A percentile compares a stretch with the other conserved stretches of the same genome.
Evolutionary conservation across 2,113 vertebrate species (phyloP).

Genomic region (Dipodomys stephensi): DNA sequence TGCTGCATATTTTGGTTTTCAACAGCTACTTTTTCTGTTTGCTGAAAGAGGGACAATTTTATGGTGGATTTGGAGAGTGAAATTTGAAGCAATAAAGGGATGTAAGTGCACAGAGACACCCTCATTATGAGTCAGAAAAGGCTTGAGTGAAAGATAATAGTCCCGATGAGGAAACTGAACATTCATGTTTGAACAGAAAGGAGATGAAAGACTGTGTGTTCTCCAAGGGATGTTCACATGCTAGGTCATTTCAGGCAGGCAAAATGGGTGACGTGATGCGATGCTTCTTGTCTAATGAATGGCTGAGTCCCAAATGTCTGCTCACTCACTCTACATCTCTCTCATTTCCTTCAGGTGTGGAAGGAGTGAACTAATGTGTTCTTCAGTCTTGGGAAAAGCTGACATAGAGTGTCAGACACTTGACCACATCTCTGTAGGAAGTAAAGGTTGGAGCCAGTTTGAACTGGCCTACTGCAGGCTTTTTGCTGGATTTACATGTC

Average conservation of each 20-base stretch:
- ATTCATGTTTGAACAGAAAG: not conserved
- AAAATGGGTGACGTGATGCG: slow-evolving; percentile 50
- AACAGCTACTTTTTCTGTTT: slow-evolving; percentile 28
- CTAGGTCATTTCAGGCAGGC: slow-evolving; percentile 24
- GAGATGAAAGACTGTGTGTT: not conserved
- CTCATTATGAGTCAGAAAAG: not conserved
- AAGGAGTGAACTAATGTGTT: slow-evolving; percentile 70
- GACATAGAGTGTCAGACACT: slow-evolving; percentile 73
- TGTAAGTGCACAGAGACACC: not conserved
- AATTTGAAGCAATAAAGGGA: not conserved
- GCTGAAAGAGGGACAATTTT: not conserved
- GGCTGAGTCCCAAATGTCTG: slow-evolving; percentile 43
- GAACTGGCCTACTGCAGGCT: slow-evolving; percentile 34
- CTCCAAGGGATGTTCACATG: not conserved
- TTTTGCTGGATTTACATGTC: too few species aligned
- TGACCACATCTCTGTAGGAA: slow-evolving; percentile 65
- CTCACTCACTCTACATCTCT: slow-evolving; percentile 65
- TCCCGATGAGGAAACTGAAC: not conserved
- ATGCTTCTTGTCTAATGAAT: slow-evolving; percentile 72
- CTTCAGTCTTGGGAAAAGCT: slow-evolving; percentile 70
- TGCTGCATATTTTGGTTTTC: not conserved
- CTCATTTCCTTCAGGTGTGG: slow-evolving; percentile 67
- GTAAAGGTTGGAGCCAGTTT: not conserved
- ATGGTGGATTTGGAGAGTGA: not conserved
- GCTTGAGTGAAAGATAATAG: not conserved